Conservation (phyloP, 2,797 vertebrate genomes). For the Labroides dimidiatus region DNA sequence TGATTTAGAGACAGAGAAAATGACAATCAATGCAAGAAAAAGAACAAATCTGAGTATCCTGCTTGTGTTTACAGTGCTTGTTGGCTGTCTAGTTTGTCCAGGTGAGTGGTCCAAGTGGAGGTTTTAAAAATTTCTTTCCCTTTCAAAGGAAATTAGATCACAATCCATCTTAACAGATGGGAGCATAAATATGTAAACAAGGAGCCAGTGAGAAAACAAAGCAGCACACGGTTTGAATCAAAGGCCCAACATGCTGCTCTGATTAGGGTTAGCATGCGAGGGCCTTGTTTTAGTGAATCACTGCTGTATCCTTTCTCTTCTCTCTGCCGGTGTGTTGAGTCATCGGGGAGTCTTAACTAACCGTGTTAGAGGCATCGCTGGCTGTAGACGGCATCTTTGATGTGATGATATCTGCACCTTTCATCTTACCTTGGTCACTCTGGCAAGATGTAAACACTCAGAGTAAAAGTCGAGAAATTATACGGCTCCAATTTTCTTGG, state of each 20-base stretch:
- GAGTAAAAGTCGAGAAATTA: conserved; percentile 28
- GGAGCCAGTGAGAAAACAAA: conserved; percentile 65
- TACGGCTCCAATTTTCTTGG: conserved; percentile 18
- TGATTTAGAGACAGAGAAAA: conserved; percentile 64
- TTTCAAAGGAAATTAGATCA: conserved; percentile 59
- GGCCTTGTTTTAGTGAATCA: conserved; percentile 74
- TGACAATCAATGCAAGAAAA: conserved; percentile 21
- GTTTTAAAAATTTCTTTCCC: conserved; percentile 38
- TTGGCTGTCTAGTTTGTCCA: conserved; percentile 20
- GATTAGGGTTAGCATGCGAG: conserved; percentile 80
- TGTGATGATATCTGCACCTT: conserved; percentile 50
- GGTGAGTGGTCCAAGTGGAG: conserved; percentile 42
- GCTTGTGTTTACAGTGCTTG: conserved; percentile 54
- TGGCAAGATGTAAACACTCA: conserved; percentile 22
- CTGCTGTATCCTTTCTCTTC: conserved; percentile 49
- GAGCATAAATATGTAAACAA: conserved; percentile 75
- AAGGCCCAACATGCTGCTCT: conserved; percentile 70
- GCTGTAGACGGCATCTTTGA: conserved; percentile 59
- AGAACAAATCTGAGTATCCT: conserved; percentile 49
- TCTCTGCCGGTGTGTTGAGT: conserved; percentile 59
- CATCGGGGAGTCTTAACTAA: conserved; percentile 61
- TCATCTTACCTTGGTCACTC: conserved; percentile 56
- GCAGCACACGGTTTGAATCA: conserved; percentile 72
- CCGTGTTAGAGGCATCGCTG: conserved; percentile 48
- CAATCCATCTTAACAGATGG: conserved; percentile 63